Evolutionary conservation across 2,888 invertebrate genomes (phyloP).

Genomic region (Cataglyphis rosenhaueri): DNA sequence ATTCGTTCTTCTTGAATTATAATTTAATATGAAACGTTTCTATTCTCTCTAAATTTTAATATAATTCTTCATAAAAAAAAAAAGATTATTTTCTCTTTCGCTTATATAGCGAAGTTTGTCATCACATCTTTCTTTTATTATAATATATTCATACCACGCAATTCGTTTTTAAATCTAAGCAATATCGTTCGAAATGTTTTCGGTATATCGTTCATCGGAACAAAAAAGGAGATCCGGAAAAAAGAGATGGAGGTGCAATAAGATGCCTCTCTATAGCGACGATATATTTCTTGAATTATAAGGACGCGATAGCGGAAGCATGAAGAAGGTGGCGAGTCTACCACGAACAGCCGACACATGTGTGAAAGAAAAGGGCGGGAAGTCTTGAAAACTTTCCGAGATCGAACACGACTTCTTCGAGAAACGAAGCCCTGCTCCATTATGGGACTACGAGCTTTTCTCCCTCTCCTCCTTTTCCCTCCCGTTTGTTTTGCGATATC

Average conservation of each 20-base stretch:
- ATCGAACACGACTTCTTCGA: constrained; percentile 72
- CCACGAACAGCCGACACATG: constrained; percentile 38
- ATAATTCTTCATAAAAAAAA: neutral
- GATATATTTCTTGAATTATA: constrained; percentile 55
- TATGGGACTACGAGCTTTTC: constrained; percentile 67
- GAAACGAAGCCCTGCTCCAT: constrained; percentile 66
- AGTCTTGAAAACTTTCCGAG: constrained; percentile 70
- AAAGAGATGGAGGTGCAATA: constrained; percentile 23
- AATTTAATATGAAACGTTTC: neutral
- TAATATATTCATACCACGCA: neutral
- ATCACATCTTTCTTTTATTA: neutral
- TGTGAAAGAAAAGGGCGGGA: constrained; percentile 52
- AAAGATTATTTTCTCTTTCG: neutral
- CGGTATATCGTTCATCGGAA: constrained; percentile 19
- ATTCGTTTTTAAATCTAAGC: constrained; percentile 25
- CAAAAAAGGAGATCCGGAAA: neutral
- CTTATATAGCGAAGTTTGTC: neutral
- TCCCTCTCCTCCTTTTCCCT: constrained; percentile 20
- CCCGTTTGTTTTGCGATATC: constrained; percentile 68
- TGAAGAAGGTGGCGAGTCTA: constrained; percentile 29
- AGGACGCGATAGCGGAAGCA: constrained; percentile 20
- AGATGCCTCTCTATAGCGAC: constrained; percentile 34
- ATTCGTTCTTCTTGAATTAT: neutral
- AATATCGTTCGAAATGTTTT: constrained; percentile 23
- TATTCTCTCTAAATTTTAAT: neutral